phyloP scores from a whole-genome alignment of 2,113 vertebrate genomes.

The Raphicerus campestris region DNA sequence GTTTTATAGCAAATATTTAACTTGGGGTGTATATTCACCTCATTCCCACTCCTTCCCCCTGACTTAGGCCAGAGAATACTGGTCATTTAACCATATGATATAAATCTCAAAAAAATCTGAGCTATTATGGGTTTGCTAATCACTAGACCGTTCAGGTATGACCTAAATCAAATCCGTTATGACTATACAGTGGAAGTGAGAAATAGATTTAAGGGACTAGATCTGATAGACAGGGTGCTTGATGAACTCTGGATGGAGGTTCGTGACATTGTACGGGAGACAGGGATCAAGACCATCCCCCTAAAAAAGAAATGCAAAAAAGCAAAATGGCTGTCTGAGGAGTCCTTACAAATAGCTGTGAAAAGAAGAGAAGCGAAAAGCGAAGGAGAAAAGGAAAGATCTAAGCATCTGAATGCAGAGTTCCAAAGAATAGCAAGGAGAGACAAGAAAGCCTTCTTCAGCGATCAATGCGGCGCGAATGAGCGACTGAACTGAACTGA shows the following conservation, averaged over 20 bases:
- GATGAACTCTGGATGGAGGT: too few species aligned
- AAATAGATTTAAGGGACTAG: background rate
- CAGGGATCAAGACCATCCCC: too few species aligned
- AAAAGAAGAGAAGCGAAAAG: too few species aligned
- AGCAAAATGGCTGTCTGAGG: too few species aligned
- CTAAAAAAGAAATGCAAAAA: too few species aligned
- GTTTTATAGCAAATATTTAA: background rate
- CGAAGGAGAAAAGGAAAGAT: too few species aligned
- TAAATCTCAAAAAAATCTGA: background rate
- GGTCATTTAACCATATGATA: background rate
- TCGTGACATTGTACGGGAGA: too few species aligned
- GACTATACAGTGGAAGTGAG: background rate
- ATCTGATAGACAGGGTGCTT: too few species aligned
- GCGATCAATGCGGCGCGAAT: fast-evolving
- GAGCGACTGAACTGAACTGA: background rate
- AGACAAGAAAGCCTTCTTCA: too few species aligned
- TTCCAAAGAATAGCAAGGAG: too few species aligned
- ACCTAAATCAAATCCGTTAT: background rate
- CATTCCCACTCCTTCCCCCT: background rate
- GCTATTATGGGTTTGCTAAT: background rate
- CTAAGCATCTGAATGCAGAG: too few species aligned
- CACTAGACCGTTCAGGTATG: background rate
- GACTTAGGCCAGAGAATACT: background rate
- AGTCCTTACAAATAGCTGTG: too few species aligned
- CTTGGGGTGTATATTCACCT: background rate